Evolutionary conservation across 2,113 vertebrate genomes (phyloP).

Genomic region (Eclectus roratus): DNA sequence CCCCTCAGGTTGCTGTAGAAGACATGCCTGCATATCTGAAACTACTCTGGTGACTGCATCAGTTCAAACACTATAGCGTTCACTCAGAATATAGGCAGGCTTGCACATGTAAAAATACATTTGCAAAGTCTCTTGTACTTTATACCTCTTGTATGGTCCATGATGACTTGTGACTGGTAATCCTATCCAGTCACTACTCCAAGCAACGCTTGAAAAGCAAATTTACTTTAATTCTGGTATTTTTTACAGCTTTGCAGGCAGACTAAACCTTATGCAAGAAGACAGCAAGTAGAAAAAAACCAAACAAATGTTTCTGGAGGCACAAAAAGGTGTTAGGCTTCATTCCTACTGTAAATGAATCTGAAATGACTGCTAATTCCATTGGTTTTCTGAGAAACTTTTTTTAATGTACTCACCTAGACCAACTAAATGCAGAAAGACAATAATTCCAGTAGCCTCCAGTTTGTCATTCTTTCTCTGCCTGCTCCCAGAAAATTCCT

Average conservation of each 20-base stretch:
- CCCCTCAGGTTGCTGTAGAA: background rate
- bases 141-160: background rate
- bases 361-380: background rate
- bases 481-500: background rate
- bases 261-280: background rate
- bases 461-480: background rate
- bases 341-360: background rate
- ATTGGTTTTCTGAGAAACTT: background rate
- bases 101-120: fast-evolving
- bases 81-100: background rate
- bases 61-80: background rate
- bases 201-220: background rate
- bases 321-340: background rate
- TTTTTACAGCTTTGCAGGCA: background rate
- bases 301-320: background rate
- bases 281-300: background rate
- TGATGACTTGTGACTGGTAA: background rate
- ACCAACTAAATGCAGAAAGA: background rate
- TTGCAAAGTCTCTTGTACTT: background rate
- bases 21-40: background rate
- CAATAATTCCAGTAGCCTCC: background rate
- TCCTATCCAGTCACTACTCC: background rate
- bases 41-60: background rate
- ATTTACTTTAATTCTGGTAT: background rate
- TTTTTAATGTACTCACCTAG: background rate